These are phyloP conservation scores for Eulemur coronatus DNA, from an alignment of 2,797 vertebrate species.

Conservation along the genomic window DNA sequence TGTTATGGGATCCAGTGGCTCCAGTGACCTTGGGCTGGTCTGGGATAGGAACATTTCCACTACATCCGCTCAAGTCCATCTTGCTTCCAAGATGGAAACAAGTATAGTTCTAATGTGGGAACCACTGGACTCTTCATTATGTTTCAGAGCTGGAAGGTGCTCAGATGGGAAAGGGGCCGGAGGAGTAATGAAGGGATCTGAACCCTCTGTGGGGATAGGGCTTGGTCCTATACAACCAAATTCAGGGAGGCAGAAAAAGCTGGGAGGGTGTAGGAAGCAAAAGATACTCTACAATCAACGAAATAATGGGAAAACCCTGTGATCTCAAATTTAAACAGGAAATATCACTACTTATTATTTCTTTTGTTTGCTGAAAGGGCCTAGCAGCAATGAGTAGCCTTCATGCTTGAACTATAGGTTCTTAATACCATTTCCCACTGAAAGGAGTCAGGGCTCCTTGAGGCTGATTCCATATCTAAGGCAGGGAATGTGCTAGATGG, in stretches of 20 bases:
- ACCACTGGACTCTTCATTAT: background rate
- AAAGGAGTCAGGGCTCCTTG: background rate
- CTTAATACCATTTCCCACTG: background rate
- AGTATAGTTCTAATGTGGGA: background rate
- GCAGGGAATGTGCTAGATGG: background rate
- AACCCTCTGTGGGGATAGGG: background rate
- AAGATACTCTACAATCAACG: background rate
- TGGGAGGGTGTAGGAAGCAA: background rate
- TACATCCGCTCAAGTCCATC: background rate
- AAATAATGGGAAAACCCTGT: background rate
- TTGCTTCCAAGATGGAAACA: background rate
- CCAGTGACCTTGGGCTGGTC: background rate
- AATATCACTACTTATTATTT: background rate
- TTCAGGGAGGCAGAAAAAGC: background rate
- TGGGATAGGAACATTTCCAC: background rate
- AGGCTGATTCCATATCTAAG: background rate
- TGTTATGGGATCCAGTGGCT: background rate
- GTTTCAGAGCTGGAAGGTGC: background rate
- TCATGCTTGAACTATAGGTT: background rate
- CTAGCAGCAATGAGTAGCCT: background rate
- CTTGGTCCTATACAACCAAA: background rate
- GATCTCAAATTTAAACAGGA: background rate
- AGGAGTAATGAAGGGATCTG: no score
- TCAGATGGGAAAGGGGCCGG: background rate
- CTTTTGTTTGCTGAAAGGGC: background rate